These are phyloP conservation scores for Fragum sueziense DNA, from an alignment of 2,888 invertebrate species.

Conservation along the genomic window DNA sequence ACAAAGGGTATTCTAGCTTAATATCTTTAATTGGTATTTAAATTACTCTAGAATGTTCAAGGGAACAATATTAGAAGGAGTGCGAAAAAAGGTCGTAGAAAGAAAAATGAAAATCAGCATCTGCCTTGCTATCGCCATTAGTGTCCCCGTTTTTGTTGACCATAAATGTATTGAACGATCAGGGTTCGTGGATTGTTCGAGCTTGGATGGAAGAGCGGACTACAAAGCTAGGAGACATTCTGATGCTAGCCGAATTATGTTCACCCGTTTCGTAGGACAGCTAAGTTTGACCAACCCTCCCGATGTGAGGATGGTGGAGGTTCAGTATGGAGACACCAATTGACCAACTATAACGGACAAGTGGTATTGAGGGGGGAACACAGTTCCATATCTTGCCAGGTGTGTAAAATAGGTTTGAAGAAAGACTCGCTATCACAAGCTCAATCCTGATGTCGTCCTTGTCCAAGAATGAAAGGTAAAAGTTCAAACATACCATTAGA, in stretches of 20 bases:
- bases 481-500: not conserved
- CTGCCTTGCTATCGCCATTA: too few species aligned
- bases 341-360: not conserved
- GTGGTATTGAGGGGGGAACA: not conserved
- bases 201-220: not conserved
- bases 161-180: not conserved
- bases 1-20: too few species aligned
- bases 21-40: too few species aligned
- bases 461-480: not conserved
- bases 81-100: too few species aligned
- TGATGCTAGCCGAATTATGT: not conserved
- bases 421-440: not conserved
- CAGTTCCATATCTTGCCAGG: not conserved
- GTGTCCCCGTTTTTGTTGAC: too few species aligned
- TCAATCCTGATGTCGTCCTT: not conserved
- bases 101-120: too few species aligned
- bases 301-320: not conserved
- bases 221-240: not conserved
- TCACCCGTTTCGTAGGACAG: not conserved
- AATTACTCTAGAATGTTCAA: too few species aligned
- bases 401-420: not conserved
- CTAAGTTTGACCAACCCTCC: not conserved
- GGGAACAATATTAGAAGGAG: too few species aligned
- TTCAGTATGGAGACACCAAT: not conserved
- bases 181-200: not conserved